Evolutionary conservation across 2,797 vertebrate species (phyloP).

Genomic region (Podarcis lilfordi): DNA sequence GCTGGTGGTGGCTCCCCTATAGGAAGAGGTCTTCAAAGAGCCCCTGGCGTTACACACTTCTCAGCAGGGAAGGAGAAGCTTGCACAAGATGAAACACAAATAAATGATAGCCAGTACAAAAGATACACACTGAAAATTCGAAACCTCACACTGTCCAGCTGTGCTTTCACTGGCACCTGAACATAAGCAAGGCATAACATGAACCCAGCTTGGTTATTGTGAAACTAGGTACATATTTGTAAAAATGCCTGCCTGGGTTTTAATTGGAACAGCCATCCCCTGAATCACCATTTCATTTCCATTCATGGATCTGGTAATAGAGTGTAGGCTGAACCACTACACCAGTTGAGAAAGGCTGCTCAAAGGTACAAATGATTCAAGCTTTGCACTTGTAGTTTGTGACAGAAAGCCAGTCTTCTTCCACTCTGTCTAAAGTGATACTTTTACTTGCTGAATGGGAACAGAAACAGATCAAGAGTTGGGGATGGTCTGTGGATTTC

Average conservation of each 20-base stretch:
- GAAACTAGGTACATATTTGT: slow-evolving; percentile 49
- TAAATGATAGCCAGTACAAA: slow-evolving; percentile 71
- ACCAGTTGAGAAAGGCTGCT: slow-evolving; percentile 37
- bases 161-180: slow-evolving; percentile 71
- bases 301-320: slow-evolving; percentile 41
- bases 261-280: slow-evolving; percentile 29
- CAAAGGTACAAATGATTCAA: slow-evolving; percentile 8
- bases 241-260: slow-evolving; percentile 55
- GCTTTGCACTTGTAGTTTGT: slow-evolving; percentile 1
- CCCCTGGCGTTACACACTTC: slow-evolving; percentile 72
- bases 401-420: background rate
- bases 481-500: background rate
- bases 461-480: background rate
- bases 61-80: slow-evolving; percentile 71
- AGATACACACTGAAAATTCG: slow-evolving; percentile 67
- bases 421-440: background rate
- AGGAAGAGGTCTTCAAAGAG: slow-evolving; percentile 76
- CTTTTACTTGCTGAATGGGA: background rate
- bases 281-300: slow-evolving; percentile 42
- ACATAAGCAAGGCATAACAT: slow-evolving; percentile 69
- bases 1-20: slow-evolving; percentile 70
- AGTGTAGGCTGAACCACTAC: slow-evolving; percentile 48
- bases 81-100: slow-evolving; percentile 71
- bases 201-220: slow-evolving; percentile 62
- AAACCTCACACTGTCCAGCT: slow-evolving; percentile 71